Evolutionary conservation across 1,140 invertebrate genomes (phyloP), one percentile per base, ranked within the genome.

Genomic region (fruit fly (Drosophila melanogaster)): DNA sequence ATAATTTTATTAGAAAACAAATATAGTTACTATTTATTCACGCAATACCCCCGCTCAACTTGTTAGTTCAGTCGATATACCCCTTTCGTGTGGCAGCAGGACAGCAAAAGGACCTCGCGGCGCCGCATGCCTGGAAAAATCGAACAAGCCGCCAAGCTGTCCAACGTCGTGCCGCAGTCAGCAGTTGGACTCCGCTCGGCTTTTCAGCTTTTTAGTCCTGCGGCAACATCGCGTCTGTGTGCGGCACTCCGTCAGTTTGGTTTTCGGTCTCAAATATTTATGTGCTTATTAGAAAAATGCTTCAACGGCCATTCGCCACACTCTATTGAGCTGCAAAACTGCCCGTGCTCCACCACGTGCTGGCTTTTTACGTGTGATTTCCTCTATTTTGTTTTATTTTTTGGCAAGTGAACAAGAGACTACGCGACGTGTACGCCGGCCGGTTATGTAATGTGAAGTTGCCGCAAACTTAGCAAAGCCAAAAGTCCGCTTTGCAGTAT

Each of bases 91-190:
- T 1, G 14, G 4, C 0, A 1, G 5, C 2, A 22, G n/a, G 15
- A 33, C 41, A 65, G 64, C 51, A n/a, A 37, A 67, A 67, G 59
- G 46, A 65, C 56, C 59, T 79, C 70, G 70, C 57, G 83, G 50
- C 74, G 79, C 74, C 70, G 69, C 54, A 44, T 65, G 75, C 67
- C 65, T 76, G 73, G 79, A 86, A 86, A 86, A 86, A 86, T 86
- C 81, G 81, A 86, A 86, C 83, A 81, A 64, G 79, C 77, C 60
- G 53, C 75, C 79, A 74, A 66, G 67, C 70, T 69, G 65, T 66
- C 56, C 69, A 70, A 80, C 44, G 79, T 74, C 50, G 17, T 70
- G 62, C 62, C 54, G 67, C 69, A 77, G 64, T 74, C 69, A 77
- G 64, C 66, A 76, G 56, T 78, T 55, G 57, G 60, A 66, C 77